Conservation (phyloP, 1,140 invertebrate species). For the Zaprionus camerounensis region DNA sequence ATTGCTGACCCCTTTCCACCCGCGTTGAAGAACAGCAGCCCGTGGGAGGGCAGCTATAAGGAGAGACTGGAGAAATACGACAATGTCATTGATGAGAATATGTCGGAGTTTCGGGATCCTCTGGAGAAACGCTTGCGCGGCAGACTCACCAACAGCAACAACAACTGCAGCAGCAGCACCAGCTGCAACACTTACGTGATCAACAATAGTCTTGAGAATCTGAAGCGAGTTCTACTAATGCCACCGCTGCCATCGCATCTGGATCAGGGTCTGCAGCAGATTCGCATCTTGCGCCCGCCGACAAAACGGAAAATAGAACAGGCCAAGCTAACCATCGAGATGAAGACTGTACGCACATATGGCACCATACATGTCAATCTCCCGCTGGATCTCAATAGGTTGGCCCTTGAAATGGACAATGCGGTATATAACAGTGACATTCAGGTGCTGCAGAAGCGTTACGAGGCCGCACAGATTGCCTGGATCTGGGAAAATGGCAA, state of each 20-base stretch:
- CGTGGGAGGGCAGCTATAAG: slow-evolving; percentile 33
- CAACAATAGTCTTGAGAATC: not conserved
- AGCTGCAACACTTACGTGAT: not conserved
- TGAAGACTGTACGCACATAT: slow-evolving; percentile 25
- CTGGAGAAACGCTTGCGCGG: slow-evolving; percentile 28
- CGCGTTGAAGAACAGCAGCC: not conserved
- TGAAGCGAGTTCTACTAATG: slow-evolving; percentile 22
- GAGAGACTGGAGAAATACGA: slow-evolving; percentile 33
- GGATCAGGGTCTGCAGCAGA: slow-evolving; percentile 37
- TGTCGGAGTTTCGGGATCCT: slow-evolving; percentile 46
- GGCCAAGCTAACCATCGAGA: slow-evolving; percentile 28
- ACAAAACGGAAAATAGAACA: slow-evolving; percentile 16
- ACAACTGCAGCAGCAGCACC: not conserved
- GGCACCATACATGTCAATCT: slow-evolving; percentile 25
- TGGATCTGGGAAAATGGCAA: slow-evolving; percentile 53
- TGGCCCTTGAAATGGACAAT: slow-evolving; percentile 15
- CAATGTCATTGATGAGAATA: slow-evolving; percentile 25
- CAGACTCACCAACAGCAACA: not conserved
- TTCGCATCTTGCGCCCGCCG: slow-evolving; percentile 43
- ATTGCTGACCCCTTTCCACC: not conserved
- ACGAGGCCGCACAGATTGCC: slow-evolving; percentile 25
- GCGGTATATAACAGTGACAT: slow-evolving; percentile 25
- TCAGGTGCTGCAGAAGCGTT: slow-evolving; percentile 40
- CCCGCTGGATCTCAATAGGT: slow-evolving; percentile 1
- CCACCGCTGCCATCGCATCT: slow-evolving; percentile 20